Conservation (phyloP, 2,888 invertebrate species). For the Agrotis ipsilon region DNA sequence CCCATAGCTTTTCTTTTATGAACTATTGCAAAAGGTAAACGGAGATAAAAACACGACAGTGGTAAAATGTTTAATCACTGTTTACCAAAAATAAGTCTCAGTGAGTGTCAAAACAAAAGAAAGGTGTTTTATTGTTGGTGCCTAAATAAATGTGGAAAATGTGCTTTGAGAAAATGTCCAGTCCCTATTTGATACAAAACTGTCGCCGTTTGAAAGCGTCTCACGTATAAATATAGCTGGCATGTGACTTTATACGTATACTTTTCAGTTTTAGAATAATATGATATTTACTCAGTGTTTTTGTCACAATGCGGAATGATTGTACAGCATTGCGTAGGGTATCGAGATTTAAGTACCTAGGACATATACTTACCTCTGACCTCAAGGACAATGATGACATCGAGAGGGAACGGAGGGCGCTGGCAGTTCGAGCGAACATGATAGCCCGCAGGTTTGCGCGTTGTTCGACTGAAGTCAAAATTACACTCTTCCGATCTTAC, state of each 20-base stretch:
- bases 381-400: too few species aligned
- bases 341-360: too few species aligned
- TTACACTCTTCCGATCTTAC: too few species aligned
- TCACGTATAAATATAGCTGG: slow-evolving; percentile 3
- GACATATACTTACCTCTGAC: too few species aligned
- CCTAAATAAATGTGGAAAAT: background rate
- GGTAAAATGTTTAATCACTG: background rate
- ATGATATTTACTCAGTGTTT: slow-evolving; percentile 13
- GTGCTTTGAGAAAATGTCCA: background rate
- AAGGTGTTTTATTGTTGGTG: background rate
- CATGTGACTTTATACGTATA: slow-evolving; percentile 9
- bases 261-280: background rate
- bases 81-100: background rate
- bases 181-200: background rate
- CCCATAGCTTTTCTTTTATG: background rate
- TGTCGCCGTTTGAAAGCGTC: slow-evolving; percentile 12
- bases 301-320: slow-evolving; percentile 3
- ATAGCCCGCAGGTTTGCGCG: too few species aligned
- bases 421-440: too few species aligned
- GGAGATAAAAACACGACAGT: background rate
- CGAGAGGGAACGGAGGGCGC: too few species aligned
- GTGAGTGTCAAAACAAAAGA: background rate
- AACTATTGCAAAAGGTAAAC: background rate
- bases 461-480: too few species aligned
- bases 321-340: too few species aligned